Evolutionary conservation across 2,888 invertebrate genomes (phyloP), one percentile per base, ranked within the genome.

Genomic region (Oithona nana): DNA sequence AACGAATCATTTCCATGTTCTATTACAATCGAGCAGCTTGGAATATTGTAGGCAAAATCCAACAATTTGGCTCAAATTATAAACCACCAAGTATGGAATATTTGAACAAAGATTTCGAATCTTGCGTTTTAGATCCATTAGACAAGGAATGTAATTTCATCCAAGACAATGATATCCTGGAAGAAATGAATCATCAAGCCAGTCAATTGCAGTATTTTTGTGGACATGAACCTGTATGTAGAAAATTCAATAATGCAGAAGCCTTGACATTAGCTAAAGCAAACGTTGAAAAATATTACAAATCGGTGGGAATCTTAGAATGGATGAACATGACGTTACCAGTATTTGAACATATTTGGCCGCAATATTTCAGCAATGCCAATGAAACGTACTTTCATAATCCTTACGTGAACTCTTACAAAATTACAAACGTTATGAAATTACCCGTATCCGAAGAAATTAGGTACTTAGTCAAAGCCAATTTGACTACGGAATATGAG

Each of bases 41-140:
- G 89, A 89, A 89, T 75, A 89, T 88, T 72, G 88, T 89, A 28
- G 89, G 89, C 73, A 78, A 88, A 69, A 89, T 89, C 71, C 81
- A 87, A 61, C 86, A 86, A 28, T 89, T 89, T 75, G 88, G 89
- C 0, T n/a, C n/a, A n/a, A 88, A 89, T 71, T 76, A 88, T 55
- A 88, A 88, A 1, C 74, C 89, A 64, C 89, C 89, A 0, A 88
- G 88, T 74, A 86, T 88, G 0, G 81, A 82, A 62, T 89, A 88
- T 88, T 74, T 89, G 29, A 87, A 86, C 70, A 89, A 86, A 81
- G 88, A 88, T 71, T 89, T 88, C 70, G 88, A 89, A 73, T 82
- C 84, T 0, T 89, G 89, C 70, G 88, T 89, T 26, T 73, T 57
- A 28, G 11, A 16, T 57, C n/a, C 16, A 57, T 29, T 85, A 0